Conservation (phyloP, 2,797 vertebrate species). For the Melanotaenia boesemani region DNA sequence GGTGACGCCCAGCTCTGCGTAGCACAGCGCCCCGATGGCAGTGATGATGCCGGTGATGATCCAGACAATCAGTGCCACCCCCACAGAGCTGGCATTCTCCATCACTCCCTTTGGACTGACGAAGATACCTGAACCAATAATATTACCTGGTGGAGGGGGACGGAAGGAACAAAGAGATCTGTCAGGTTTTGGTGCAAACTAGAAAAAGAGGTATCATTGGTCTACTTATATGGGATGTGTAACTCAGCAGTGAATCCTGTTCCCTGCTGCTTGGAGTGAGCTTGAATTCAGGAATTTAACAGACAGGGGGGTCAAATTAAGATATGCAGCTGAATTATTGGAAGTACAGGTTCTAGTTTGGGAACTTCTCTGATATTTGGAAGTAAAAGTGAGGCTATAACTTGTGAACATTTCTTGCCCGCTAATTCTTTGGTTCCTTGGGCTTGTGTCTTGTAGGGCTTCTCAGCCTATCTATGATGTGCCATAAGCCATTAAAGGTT, state of each 20-base stretch:
- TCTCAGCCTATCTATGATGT: neutral
- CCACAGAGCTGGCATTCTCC: conserved; percentile 93
- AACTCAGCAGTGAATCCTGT: neutral
- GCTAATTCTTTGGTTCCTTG: too few species aligned
- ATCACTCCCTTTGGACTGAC: conserved; percentile 94
- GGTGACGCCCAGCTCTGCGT: conserved; percentile 93
- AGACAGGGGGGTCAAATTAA: too few species aligned
- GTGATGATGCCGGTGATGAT: conserved; percentile 92
- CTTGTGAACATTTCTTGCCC: too few species aligned
- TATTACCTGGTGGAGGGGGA: conserved; percentile 86
- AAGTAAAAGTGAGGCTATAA: too few species aligned
- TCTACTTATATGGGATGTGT: too few species aligned
- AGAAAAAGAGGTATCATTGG: neutral
- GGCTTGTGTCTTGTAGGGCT: neutral
- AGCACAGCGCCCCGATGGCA: conserved; percentile 92
- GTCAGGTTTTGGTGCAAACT: conserved; percentile 1
- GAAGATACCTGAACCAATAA: conserved; percentile 95
- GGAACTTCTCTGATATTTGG: too few species aligned
- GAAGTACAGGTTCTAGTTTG: too few species aligned
- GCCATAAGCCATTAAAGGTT: neutral
- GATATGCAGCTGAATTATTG: too few species aligned
- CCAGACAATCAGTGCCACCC: conserved; percentile 91
- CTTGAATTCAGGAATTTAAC: neutral
- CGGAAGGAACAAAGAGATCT: neutral
- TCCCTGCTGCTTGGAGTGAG: neutral